A percentile compares a stretch with the other conserved stretches of the same genome.
Evolutionary conservation across 2,113 vertebrate genomes (phyloP).

Genomic region (Oceanodroma tethys): DNA sequence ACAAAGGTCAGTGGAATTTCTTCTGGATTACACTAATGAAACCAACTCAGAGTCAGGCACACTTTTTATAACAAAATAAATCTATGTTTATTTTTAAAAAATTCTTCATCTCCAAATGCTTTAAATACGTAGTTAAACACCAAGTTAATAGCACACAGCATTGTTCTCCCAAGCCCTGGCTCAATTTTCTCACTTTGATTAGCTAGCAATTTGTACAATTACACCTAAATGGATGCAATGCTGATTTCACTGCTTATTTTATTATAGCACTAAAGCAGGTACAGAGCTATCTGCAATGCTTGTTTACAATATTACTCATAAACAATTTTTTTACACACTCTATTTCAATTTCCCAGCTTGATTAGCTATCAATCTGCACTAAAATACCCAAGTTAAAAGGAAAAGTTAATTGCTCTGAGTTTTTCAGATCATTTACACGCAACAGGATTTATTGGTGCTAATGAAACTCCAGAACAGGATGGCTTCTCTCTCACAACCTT

Average conservation of each 20-base stretch:
- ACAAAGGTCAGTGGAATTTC: neutral
- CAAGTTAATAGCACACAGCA: slow-evolving; percentile 41
- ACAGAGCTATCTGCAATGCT: slow-evolving; percentile 31
- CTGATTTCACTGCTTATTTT: slow-evolving; percentile 66
- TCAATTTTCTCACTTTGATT: slow-evolving; percentile 66
- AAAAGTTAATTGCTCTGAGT: slow-evolving; percentile 63
- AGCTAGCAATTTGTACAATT: slow-evolving; percentile 71
- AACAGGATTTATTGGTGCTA: slow-evolving; percentile 58
- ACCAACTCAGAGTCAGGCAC: neutral
- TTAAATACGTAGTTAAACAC: slow-evolving; percentile 20
- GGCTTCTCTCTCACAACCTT: neutral
- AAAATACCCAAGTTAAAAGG: slow-evolving; percentile 65
- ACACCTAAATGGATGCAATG: slow-evolving; percentile 56
- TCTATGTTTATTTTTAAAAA: neutral
- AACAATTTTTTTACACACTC: slow-evolving; percentile 57
- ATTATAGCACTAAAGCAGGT: slow-evolving; percentile 59
- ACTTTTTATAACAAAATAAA: neutral
- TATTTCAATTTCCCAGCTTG: slow-evolving; percentile 66
- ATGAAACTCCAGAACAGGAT: slow-evolving; percentile 31
- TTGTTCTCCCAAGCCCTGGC: slow-evolving; percentile 33
- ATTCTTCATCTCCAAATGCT: neutral
- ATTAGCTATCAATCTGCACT: slow-evolving; percentile 67
- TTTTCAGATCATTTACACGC: slow-evolving; percentile 58
- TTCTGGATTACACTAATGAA: neutral
- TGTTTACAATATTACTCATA: slow-evolving; percentile 67